These are phyloP conservation scores for Dicrurus megarhynchus DNA, from an alignment of 2,113 vertebrate species.

Conservation along the genomic window DNA sequence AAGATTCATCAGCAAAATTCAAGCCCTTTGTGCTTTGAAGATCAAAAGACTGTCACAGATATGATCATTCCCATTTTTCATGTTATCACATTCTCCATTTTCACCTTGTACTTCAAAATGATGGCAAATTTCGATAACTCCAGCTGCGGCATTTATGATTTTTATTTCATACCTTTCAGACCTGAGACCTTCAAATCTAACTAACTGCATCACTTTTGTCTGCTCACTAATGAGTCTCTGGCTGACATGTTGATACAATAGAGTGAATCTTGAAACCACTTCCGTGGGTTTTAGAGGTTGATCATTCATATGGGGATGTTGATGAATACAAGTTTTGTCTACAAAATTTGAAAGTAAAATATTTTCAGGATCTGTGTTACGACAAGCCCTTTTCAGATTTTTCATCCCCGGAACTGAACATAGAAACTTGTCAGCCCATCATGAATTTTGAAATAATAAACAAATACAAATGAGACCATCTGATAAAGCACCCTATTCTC, in stretches of 20 bases:
- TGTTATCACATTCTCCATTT: constrained; percentile 13
- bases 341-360: constrained; percentile 17
- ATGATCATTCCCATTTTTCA: constrained; percentile 42
- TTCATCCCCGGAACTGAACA: not conserved
- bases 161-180: not conserved
- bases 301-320: not conserved
- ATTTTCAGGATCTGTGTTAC: not conserved
- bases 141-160: not conserved
- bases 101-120: constrained; percentile 24
- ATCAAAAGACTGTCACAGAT: constrained; percentile 37
- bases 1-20: constrained; percentile 40
- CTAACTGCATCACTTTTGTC: not conserved
- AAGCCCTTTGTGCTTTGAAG: constrained; percentile 22
- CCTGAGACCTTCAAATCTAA: not conserved
- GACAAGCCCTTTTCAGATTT: not conserved
- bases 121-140: not conserved
- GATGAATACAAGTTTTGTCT: not conserved
- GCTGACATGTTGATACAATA: not conserved
- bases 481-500: not conserved
- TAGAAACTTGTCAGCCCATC: not conserved
- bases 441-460: constrained; percentile 3
- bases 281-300: not conserved
- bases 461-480: not conserved
- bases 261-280: not conserved
- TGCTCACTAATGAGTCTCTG: not conserved